A percentile compares a stretch with the other conserved stretches of the same genome.
These are phyloP conservation scores for Cranoglanis bouderius DNA, from an alignment of 2,113 vertebrate genomes.

Conservation along the genomic window DNA sequence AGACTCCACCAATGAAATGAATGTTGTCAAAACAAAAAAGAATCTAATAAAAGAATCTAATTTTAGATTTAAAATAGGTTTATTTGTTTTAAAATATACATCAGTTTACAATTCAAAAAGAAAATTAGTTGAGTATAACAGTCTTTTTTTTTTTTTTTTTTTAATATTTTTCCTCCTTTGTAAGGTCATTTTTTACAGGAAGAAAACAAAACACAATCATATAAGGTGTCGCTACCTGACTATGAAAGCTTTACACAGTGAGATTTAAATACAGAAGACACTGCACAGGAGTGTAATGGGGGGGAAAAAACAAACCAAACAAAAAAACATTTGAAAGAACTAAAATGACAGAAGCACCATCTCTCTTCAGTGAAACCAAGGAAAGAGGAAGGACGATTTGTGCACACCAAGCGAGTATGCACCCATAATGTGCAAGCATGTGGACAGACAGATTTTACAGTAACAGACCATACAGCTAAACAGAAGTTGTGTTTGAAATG, in stretches of 20 bases:
- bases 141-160: conserved; percentile 69
- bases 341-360: conserved; percentile 28
- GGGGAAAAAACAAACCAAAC: conserved; percentile 23
- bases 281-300: no score
- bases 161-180: conserved; percentile 61
- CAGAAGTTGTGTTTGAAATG: conserved; percentile 12
- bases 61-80: conserved; percentile 91
- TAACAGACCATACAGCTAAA: not conserved
- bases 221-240: conserved; percentile 53
- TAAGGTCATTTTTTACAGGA: conserved; percentile 68
- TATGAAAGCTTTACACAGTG: conserved; percentile 41
- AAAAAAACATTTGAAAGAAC: not conserved
- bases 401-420: not conserved
- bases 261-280: conserved; percentile 27
- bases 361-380: conserved; percentile 21
- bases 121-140: conserved; percentile 86
- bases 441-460: conserved; percentile 15
- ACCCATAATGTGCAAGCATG: not conserved
- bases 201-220: conserved; percentile 27
- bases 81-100: conserved; percentile 96
- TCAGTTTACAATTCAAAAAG: conserved; percentile 88
- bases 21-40: not conserved
- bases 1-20: not conserved
- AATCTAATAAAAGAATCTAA: conserved; percentile 8
- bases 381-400: not conserved